These are phyloP conservation scores for Xiphias gladius DNA, from an alignment of 2,113 vertebrate genomes.

Conservation along the genomic window DNA sequence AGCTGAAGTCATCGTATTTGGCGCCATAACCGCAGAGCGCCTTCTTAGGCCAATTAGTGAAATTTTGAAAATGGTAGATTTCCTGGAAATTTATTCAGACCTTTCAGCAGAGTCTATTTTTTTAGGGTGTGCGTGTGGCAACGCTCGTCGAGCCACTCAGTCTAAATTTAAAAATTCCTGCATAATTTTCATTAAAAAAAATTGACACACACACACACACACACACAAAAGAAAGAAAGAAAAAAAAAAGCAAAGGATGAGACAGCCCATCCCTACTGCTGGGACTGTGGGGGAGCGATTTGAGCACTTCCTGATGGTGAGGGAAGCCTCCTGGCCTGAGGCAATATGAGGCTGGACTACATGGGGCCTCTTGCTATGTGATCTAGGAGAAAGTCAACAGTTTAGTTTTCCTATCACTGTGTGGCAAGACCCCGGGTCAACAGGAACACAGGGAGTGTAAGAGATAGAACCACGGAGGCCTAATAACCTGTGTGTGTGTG, in stretches of 20 bases:
- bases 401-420: slow-evolving; percentile 80
- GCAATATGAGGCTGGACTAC: slow-evolving; percentile 72
- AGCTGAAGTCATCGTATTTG: not conserved
- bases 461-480: slow-evolving; percentile 67
- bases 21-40: no score
- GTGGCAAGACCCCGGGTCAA: slow-evolving; percentile 78
- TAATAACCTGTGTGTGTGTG: slow-evolving; percentile 62
- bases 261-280: not conserved
- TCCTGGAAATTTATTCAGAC: no score
- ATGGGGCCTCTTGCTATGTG: slow-evolving; percentile 74
- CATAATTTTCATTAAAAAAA: not conserved
- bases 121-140: not conserved
- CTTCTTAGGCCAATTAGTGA: no score
- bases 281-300: slow-evolving; percentile 15
- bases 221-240: not conserved
- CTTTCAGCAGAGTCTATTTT: no score
- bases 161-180: not conserved
- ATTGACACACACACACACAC: not conserved
- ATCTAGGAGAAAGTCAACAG: slow-evolving; percentile 82
- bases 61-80: no score
- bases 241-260: slow-evolving; percentile 1
- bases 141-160: not conserved
- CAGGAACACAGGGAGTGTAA: slow-evolving; percentile 65
- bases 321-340: slow-evolving; percentile 61
- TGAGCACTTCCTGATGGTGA: slow-evolving; percentile 58